Evolutionary conservation across 2,888 invertebrate species (phyloP).

Genomic region (Drosophila helvetica): DNA sequence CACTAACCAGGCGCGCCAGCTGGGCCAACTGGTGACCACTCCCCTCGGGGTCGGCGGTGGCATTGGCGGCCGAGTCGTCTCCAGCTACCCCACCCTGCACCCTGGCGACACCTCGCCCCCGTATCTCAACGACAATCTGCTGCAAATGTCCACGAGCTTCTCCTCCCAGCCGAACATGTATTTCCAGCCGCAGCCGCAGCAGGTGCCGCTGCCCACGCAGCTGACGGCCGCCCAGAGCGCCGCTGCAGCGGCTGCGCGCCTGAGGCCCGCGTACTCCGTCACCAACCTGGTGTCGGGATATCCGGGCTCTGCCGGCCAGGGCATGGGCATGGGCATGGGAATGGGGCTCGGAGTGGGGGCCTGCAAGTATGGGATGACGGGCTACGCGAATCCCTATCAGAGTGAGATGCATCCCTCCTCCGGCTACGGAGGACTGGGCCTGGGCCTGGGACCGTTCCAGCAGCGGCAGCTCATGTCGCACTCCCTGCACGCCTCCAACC

Average conservation of each 20-base stretch:
- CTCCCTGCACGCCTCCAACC: slow-evolving; percentile 83
- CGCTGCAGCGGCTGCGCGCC: slow-evolving; percentile 74
- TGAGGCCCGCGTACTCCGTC: slow-evolving; percentile 83
- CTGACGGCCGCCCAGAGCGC: slow-evolving; percentile 70
- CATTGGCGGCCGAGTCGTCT: slow-evolving; percentile 78
- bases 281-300: slow-evolving; percentile 81
- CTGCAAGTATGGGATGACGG: slow-evolving; percentile 61
- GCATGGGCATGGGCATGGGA: background rate
- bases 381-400: slow-evolving; percentile 79
- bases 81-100: slow-evolving; percentile 83
- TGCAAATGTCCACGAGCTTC: slow-evolving; percentile 84
- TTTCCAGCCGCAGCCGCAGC: slow-evolving; percentile 81
- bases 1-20: slow-evolving; percentile 82
- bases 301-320: slow-evolving; percentile 51
- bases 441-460: slow-evolving; percentile 62
- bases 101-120: slow-evolving; percentile 82
- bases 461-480: slow-evolving; percentile 82
- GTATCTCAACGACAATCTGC: slow-evolving; percentile 82
- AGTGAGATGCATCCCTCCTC: slow-evolving; percentile 60
- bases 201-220: slow-evolving; percentile 52
- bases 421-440: slow-evolving; percentile 47
- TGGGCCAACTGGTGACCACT: slow-evolving; percentile 75
- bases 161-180: slow-evolving; percentile 84
- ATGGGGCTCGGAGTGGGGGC: slow-evolving; percentile 5
- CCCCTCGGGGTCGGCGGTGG: slow-evolving; percentile 62